A percentile compares a stretch with the other conserved stretches of the same genome.
Evolutionary conservation across 2,888 invertebrate species (phyloP).

Genomic region (Sesia bembeciformis): DNA sequence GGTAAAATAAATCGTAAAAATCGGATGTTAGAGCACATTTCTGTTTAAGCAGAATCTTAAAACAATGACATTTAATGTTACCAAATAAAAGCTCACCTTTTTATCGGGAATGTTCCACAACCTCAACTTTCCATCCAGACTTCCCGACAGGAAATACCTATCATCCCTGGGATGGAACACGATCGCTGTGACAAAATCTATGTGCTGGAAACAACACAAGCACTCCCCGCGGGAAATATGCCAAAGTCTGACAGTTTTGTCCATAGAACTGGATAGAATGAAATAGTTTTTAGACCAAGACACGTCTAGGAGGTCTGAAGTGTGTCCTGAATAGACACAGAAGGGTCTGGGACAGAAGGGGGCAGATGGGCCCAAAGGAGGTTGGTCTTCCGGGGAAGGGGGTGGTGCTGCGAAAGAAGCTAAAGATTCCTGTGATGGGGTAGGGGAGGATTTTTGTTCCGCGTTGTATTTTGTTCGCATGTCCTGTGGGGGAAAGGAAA

Average conservation of each 20-base stretch:
- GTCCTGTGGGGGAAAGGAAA: constrained; percentile 72
- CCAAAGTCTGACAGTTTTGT: constrained; percentile 96
- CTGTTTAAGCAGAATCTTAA: too few relatives aligned
- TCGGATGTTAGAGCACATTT: too few relatives aligned
- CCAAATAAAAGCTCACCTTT: constrained; percentile 68
- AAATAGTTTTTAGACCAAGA: constrained; percentile 99
- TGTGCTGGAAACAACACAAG: constrained; percentile 98
- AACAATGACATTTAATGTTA: too few relatives aligned
- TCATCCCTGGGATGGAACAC: constrained; percentile 97
- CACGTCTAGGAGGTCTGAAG: constrained; percentile 95
- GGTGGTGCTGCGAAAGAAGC: constrained; percentile 75
- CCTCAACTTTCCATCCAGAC: constrained; percentile 97
- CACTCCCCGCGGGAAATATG: constrained; percentile 98
- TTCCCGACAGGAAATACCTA: constrained; percentile 95
- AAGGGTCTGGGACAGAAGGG: constrained; percentile 93
- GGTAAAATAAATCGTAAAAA: too few relatives aligned
- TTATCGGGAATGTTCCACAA: constrained; percentile 99
- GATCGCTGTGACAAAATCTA: constrained; percentile 99
- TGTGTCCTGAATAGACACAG: constrained; percentile 94
- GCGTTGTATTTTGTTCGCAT: constrained; percentile 96
- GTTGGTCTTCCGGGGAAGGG: constrained; percentile 62
- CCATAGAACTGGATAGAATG: constrained; percentile 98
- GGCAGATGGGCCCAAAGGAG: constrained; percentile 73
- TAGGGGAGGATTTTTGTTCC: constrained; percentile 90
- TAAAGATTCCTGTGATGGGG: constrained; percentile 93